Evolutionary conservation across 1,140 invertebrate genomes (phyloP).

Genomic region (Solen grandis): DNA sequence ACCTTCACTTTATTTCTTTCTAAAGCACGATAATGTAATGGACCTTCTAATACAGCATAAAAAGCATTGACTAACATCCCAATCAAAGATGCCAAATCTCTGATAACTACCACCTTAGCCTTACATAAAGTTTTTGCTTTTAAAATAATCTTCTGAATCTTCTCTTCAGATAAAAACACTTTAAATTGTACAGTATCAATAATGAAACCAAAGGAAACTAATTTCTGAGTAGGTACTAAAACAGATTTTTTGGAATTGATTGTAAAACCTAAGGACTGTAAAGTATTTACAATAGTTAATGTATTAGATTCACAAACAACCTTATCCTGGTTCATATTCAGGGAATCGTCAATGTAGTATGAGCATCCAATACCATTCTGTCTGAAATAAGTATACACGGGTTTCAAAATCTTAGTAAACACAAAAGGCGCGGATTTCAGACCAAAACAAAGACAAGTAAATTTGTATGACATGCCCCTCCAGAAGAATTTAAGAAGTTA

Average conservation of each 20-base stretch:
- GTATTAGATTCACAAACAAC: not conserved
- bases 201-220: conserved; percentile 49
- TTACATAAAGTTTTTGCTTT: not conserved
- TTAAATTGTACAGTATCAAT: conserved; percentile 49
- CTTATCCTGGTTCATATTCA: conserved; percentile 9
- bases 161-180: conserved; percentile 51
- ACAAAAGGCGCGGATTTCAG: conserved; percentile 11
- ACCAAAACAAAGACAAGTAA: conserved; percentile 33
- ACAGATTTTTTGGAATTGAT: conserved; percentile 42
- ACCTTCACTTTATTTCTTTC: conserved; percentile 4
- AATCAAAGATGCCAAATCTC: conserved; percentile 14
- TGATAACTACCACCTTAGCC: not conserved
- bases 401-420: conserved; percentile 58
- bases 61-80: conserved; percentile 27
- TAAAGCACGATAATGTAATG: not conserved
- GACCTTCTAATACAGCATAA: conserved; percentile 1
- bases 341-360: conserved; percentile 11
- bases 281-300: conserved; percentile 9
- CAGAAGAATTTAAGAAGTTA: conserved; percentile 57
- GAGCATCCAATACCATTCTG: not conserved
- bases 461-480: conserved; percentile 21
- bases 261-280: not conserved
- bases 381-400: conserved; percentile 26
- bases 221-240: conserved; percentile 32
- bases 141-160: conserved; percentile 29